These are phyloP conservation scores for Rhopalosiphum nymphaeae DNA, from an alignment of 2,888 invertebrate species.

Conservation along the genomic window DNA sequence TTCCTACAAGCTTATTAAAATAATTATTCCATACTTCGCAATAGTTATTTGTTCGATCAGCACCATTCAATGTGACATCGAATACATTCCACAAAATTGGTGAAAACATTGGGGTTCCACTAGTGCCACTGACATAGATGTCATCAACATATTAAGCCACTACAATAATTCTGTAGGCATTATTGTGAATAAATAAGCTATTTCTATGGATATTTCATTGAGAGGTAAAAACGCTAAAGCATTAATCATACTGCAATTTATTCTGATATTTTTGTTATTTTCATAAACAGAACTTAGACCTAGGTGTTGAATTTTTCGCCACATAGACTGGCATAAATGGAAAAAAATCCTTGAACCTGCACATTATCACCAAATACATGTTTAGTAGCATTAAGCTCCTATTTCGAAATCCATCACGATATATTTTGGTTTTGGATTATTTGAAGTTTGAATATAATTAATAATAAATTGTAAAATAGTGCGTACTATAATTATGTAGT, in stretches of 20 bases:
- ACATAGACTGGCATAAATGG: neutral
- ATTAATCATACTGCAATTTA: neutral
- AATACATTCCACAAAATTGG: conserved; percentile 7
- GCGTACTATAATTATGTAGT: no score
- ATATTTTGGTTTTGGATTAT: no score
- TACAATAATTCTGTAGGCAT: no score
- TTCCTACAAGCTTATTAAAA: neutral
- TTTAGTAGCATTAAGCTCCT: neutral
- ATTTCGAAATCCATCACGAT: neutral
- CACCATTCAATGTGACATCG: neutral
- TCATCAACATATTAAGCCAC: no score
- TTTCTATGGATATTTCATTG: no score
- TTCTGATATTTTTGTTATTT: conserved; percentile 11
- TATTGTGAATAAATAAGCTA: no score
- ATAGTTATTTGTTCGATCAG: neutral
- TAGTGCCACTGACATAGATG: no score
- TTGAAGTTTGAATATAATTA: neutral
- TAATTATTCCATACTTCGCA: neutral
- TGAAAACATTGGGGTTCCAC: neutral
- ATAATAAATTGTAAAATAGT: neutral
- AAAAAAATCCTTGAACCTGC: conserved; percentile 2
- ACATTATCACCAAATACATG: conserved; percentile 5
- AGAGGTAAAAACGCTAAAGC: no score
- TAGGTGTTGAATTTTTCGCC: neutral
- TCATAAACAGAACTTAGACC: neutral